Conservation (phyloP, 2,113 vertebrate species). For the Sprattus sprattus region DNA sequence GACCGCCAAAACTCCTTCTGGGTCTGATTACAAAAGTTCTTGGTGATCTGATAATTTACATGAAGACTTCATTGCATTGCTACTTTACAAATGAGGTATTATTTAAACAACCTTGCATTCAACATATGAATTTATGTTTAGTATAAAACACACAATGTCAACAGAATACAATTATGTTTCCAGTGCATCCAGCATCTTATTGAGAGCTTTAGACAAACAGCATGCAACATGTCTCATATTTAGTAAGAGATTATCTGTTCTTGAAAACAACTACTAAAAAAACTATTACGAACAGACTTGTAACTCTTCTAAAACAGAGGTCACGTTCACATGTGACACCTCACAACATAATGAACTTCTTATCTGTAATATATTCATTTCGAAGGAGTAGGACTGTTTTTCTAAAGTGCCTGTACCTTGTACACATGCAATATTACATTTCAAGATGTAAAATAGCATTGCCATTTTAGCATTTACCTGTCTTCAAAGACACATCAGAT, state of each 20-base stretch:
- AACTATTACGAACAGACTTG: neutral
- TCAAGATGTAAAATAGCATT: too few species aligned
- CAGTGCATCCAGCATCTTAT: neutral
- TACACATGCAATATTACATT: neutral
- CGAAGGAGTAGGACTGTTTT: neutral
- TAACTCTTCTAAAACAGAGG: neutral
- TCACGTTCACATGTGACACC: neutral
- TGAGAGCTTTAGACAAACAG: too few species aligned
- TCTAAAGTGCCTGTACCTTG: slow-evolving; percentile 21
- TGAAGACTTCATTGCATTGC: neutral
- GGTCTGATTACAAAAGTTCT: too few species aligned
- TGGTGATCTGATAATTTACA: too few species aligned
- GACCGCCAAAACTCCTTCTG: too few species aligned
- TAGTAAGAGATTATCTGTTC: neutral
- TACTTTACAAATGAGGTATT: neutral
- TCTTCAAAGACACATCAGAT: slow-evolving; percentile 2
- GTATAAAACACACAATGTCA: neutral
- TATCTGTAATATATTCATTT: neutral
- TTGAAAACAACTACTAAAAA: slow-evolving; percentile 3
- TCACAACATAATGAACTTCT: neutral
- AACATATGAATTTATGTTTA: neutral
- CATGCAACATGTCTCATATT: too few species aligned
- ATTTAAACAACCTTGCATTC: neutral
- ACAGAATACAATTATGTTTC: neutral
- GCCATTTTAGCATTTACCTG: slow-evolving; percentile 1